A percentile compares a stretch with the other conserved stretches of the same genome.
These are phyloP conservation scores for Crossoptilon crossoptilon DNA, from an alignment of 2,797 vertebrate genomes.

Conservation along the genomic window DNA sequence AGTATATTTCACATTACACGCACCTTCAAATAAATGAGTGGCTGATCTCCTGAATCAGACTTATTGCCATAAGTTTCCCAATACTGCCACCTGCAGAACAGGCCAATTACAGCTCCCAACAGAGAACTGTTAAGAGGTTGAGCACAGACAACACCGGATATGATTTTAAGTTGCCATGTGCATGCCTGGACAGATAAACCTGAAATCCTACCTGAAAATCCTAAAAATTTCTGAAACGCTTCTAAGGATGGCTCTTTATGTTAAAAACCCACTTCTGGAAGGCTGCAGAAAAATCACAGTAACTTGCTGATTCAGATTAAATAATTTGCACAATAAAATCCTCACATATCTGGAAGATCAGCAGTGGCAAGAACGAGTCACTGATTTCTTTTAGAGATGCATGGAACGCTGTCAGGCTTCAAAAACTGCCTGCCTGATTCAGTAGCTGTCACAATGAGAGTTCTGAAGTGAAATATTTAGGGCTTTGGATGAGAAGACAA, in stretches of 20 bases:
- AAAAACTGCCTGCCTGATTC: background rate
- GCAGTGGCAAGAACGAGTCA: background rate
- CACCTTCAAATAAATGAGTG: accelerated
- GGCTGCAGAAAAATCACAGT: background rate
- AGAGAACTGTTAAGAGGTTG: accelerated
- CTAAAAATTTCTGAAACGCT: background rate
- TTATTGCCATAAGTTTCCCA: slow-evolving; percentile 52
- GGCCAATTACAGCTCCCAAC: background rate
- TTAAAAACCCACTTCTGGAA: background rate
- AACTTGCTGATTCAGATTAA: background rate
- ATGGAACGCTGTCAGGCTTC: background rate
- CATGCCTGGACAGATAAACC: background rate
- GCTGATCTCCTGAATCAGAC: background rate
- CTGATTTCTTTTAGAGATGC: background rate
- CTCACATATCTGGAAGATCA: background rate
- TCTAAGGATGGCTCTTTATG: background rate
- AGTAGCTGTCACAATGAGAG: background rate
- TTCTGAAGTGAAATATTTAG: background rate
- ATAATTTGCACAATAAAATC: background rate
- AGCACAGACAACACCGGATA: background rate
- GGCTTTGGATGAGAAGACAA: background rate
- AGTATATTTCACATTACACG: background rate
- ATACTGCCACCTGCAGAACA: slow-evolving; percentile 77
- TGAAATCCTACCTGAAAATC: background rate
- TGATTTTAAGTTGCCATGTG: background rate